phyloP scores from a whole-genome alignment of 2,888 invertebrate genomes.

The Omphaloscelis lunosa region DNA sequence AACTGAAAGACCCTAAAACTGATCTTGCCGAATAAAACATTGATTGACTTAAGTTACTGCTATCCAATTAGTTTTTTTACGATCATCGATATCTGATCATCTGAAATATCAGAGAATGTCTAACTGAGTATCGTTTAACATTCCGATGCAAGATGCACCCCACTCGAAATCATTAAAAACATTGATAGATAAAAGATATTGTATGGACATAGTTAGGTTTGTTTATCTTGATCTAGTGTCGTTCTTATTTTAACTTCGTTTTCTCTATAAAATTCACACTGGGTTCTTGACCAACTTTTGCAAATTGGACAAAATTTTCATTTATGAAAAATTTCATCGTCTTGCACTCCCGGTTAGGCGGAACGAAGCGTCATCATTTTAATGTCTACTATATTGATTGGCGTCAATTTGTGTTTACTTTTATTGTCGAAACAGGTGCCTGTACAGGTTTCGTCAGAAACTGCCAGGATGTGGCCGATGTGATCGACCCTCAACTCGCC shows the following conservation, averaged over 20 bases:
- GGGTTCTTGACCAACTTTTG: neutral
- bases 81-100: conserved; percentile 37
- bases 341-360: neutral
- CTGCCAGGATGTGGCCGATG: conserved; percentile 43
- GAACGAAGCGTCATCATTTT: conserved; percentile 28
- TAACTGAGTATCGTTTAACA: conserved; percentile 32
- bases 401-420: conserved; percentile 37
- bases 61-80: conserved; percentile 35
- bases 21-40: conserved; percentile 26
- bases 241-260: neutral
- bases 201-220: neutral
- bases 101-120: conserved; percentile 33
- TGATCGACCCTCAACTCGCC: conserved; percentile 61
- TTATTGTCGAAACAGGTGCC: conserved; percentile 43
- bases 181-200: neutral
- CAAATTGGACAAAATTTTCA: conserved; percentile 3
- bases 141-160: conserved; percentile 9
- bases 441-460: conserved; percentile 56
- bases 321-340: conserved; percentile 1
- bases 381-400: conserved; percentile 43
- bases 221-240: neutral
- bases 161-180: neutral
- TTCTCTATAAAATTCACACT: neutral
- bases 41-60: conserved; percentile 40
- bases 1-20: conserved; percentile 23